Base-by-base conservation (phyloP, 2,888 invertebrate species). In the Bellardia bayeri region DNA sequence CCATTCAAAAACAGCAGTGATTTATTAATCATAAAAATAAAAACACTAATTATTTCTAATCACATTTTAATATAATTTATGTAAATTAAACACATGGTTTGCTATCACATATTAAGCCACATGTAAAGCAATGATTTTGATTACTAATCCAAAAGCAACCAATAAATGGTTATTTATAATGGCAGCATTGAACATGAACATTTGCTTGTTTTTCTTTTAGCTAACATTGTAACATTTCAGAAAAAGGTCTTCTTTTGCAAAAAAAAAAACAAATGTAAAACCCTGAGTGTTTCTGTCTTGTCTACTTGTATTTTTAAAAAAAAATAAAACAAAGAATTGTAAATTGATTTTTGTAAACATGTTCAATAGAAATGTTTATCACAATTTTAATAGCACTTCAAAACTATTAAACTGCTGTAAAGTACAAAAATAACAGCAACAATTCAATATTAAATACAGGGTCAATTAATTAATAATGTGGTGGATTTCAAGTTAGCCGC, bases 391-490 rank as follows among this genome's bases (percentile, higher is more conserved):
- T 82, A 56, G 64, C 56, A 82, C 40, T 68, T 11, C 23, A 51
- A n/a, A 63, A 40, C 37, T n/a, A 45, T 63, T 63, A 80, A 51
- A 68, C 30, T 30, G 23, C 30, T 58, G 54, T 7, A 16, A 61
- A 14, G 37, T 11, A 64, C 14, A 66, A 33, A 11, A 42, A 40
- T 13, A 72, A 64, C 64, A 69, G 42, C n/a, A 66, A 79, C 49
- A 79, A 72, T 69, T 78, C 54, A 84, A 79, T 16, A 84, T 72
- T 75, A 64, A 78, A 78, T 78, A 78, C 83, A 84, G 64, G 83
- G 83, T 69, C 83, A 78, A 83, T 78, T 72, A 66, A 79, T 79
- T 72, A 72, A 64, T 64, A 42, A 74, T 51, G 64, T 64, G 16
- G 13, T 74, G 66, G 40, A 58, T 74, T 74, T 56, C 23, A 66